phyloP scores from a whole-genome alignment of 1,140 invertebrate species.

The Eueides isabella region DNA sequence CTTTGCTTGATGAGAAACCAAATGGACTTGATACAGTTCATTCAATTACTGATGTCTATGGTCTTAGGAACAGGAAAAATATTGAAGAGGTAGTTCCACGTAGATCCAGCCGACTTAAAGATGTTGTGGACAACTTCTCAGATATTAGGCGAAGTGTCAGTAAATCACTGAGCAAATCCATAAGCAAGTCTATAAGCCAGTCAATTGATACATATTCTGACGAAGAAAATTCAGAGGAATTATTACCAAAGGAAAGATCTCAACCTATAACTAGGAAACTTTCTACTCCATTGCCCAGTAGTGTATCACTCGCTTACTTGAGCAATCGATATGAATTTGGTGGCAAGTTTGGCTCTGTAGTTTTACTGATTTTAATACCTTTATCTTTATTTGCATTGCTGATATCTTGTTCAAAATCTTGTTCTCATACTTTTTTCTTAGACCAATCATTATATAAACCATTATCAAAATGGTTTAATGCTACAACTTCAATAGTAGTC shows the following conservation, averaged over 20 bases:
- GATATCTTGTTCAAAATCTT: conserved; percentile 57
- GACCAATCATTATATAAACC: conserved; percentile 47
- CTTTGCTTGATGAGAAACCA: conserved; percentile 48
- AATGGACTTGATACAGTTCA: conserved; percentile 60
- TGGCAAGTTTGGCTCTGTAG: conserved; percentile 54
- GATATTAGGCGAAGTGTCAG: conserved; percentile 65
- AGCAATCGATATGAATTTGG: conserved; percentile 68
- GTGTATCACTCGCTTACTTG: conserved; percentile 44
- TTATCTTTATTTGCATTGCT: conserved; percentile 60
- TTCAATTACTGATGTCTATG: conserved; percentile 50
- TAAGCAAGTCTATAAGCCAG: conserved; percentile 66
- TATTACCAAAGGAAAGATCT: conserved; percentile 51
- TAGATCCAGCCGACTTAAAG: conserved; percentile 61
- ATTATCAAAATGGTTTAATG: conserved; percentile 53
- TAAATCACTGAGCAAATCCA: conserved; percentile 59
- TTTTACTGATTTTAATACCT: conserved; percentile 61
- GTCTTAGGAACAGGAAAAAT: conserved; percentile 55
- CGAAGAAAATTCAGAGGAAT: conserved; percentile 63
- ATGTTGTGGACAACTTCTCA: conserved; percentile 55
- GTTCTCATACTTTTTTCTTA: conserved; percentile 45
- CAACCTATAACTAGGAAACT: conserved; percentile 63
- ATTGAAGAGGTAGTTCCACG: conserved; percentile 55
- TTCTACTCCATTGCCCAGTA: conserved; percentile 63
- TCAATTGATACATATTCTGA: conserved; percentile 66
- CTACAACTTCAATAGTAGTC: conserved; percentile 42